phyloP scores from a whole-genome alignment of 2,888 invertebrate genomes.

The Tiphia femorata region DNA sequence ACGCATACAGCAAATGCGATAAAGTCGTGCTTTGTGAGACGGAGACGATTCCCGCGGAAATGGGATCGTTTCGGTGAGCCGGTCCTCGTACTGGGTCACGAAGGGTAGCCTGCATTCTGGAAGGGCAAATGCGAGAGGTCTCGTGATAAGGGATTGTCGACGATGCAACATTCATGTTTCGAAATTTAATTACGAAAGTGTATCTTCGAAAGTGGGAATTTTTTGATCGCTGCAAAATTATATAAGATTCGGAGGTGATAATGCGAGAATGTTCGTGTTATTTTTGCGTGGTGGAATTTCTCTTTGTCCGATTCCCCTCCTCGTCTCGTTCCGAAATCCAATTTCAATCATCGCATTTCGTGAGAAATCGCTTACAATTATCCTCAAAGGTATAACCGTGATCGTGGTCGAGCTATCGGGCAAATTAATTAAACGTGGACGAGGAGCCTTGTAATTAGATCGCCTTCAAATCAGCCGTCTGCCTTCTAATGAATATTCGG shows the following conservation, averaged over 20 bases:
- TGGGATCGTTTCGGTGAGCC: constrained; percentile 40
- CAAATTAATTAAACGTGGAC: constrained; percentile 62
- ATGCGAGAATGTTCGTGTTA: too few relatives aligned
- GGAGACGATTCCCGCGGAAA: constrained; percentile 36
- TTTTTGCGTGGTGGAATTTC: too few relatives aligned
- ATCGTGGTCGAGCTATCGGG: constrained; percentile 57
- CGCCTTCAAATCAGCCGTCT: constrained; percentile 56
- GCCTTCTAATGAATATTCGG: constrained; percentile 60
- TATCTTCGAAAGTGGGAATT: too few relatives aligned
- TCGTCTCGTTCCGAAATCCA: constrained; percentile 10
- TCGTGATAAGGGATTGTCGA: too few relatives aligned
- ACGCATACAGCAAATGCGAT: constrained; percentile 44
- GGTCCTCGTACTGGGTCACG: constrained; percentile 30
- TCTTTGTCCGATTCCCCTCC: background rate
- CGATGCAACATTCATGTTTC: too few relatives aligned
- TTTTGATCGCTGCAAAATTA: too few relatives aligned
- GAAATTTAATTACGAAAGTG: too few relatives aligned
- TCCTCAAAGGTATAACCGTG: too few relatives aligned
- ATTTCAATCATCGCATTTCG: too few relatives aligned
- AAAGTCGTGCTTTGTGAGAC: constrained; percentile 47
- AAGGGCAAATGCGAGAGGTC: too few relatives aligned
- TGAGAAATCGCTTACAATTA: too few relatives aligned
- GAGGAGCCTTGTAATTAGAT: constrained; percentile 58
- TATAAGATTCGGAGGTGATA: too few relatives aligned
- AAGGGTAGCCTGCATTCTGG: constrained; percentile 13